Conservation (phyloP, 2,888 invertebrate species). For the Mayetiola destructor region DNA sequence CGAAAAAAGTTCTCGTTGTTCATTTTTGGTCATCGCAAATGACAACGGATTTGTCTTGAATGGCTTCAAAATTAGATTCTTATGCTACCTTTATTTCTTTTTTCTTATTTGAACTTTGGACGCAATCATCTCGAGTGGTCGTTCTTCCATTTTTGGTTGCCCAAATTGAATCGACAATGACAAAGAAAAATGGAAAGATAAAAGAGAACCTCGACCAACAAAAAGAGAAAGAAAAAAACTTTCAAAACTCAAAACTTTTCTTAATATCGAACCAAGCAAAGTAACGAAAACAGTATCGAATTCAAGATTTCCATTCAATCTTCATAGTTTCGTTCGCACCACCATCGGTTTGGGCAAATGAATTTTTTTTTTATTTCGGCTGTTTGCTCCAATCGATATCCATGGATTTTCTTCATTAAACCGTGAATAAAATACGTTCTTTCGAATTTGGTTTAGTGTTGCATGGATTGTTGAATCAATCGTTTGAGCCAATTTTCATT, state of each 20-base stretch:
- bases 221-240: not conserved
- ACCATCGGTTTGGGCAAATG: no score
- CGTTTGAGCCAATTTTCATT: not conserved
- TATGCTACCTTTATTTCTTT: not conserved
- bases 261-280: constrained; percentile 10
- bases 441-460: not conserved
- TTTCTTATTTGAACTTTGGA: no score
- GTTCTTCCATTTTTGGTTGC: not conserved
- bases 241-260: constrained; percentile 10
- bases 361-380: no score
- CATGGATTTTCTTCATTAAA: constrained; percentile 9
- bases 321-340: constrained; percentile 1
- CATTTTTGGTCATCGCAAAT: constrained; percentile 1
- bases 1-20: constrained; percentile 2
- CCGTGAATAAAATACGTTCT: constrained; percentile 9
- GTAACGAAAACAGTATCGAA: constrained; percentile 11
- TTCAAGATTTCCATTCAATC: not conserved
- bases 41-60: constrained; percentile 2
- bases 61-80: constrained; percentile 9
- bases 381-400: no score
- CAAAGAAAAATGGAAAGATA: no score
- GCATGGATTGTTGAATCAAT: not conserved
- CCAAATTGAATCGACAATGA: not conserved
- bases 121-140: not conserved
- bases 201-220: no score